Evolutionary conservation across 2,113 vertebrate species (phyloP), one percentile per base, ranked within the genome.

Genomic region (Tachuris rubrigastra): DNA sequence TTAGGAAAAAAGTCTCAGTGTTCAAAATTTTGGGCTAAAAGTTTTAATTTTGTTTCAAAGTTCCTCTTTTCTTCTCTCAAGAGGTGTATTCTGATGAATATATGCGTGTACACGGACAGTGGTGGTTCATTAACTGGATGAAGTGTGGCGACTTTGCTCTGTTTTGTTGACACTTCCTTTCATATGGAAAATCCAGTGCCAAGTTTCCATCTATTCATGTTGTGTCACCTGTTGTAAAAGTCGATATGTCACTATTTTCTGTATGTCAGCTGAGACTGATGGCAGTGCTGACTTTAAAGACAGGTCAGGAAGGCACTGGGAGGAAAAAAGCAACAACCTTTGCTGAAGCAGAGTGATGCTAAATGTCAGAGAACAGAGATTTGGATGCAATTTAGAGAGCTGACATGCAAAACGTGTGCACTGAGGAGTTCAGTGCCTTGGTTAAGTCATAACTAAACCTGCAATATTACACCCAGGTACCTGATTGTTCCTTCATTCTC

Each of bases 291-390:
- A 92, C 97, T 98, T 97, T 95, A 94, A 97, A 98, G 96, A 97
- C 91, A 96, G 97, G 97, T 97, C 97, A 97, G 94, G 97, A 95
- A 98, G 95, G 93, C 95, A 90, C 16, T 12, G 79, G 46, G 39
- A 22, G 7, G 22, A 65, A 67, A 92, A 94, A 87, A n/a, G 19
- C 55, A 95, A 82, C 96, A 97, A 96, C 95, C 96, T 98, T 98
- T 98, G 71, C 68, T 56, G 76, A 62, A 81, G 95, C 58, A 71
- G 91, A 97, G 81, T 31, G 92, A 94, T 85, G 92, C 56, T 96
- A 97, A 98, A 98, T 97, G 97, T 96, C 97, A 98, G 76, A 94
- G 96, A 97, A 96, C 94, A 97, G 94, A 97, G 94, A 97, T 93
- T 96, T 83, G 88, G 90, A 92, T 93, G 92, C 78, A 84, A 80